Evolutionary conservation across 2,797 vertebrate genomes (phyloP), one percentile per base, ranked within the genome.

Genomic region (Brachyalestes nurse): DNA sequence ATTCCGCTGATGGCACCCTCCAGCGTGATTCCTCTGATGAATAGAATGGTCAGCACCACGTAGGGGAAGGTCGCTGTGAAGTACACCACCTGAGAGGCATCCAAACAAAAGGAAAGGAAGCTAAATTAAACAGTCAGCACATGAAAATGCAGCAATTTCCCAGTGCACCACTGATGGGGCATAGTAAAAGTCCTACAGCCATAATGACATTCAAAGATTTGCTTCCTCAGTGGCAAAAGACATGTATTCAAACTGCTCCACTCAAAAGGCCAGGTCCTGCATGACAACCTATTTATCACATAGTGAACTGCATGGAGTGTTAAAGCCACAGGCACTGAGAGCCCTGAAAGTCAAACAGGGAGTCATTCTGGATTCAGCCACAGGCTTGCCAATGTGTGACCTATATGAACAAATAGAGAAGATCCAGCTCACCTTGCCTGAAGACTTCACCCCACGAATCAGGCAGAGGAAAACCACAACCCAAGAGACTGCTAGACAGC

Each of bases 61-160:
- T 99, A 99, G 8, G 98, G 98, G 89, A 99, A 99, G 0, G 98
- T 99, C 80, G 98, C 98, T 2, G 98, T 99, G 92, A 99, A 99
- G 90, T 99, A 99, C 76, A 99, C 98, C 89, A 99, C 98, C 97
- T 99, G 89, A 0, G 12, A 84, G 72, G 80, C 53, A 86, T 38
- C 61, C 8, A 67, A 8, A 71, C 85, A 64, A 34, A 0, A 10
- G 34, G 34, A 64, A 34, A 0, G 7, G 0, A 87, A 17, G 34
- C 14, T 57, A 17, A 34, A 55, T 55, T 12, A 21, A 38, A 25
- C 40, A 69, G 34, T 21, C 45, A 77, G 65, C 49, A 77, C 28
- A 51, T 47, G 25, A 40, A 45, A 23, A 28, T 19, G 64, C 16
- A 34, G 49, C 42, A 80, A 13, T 25, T 34, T 25, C 14, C 69